A percentile compares a stretch with the other conserved stretches of the same genome.
phyloP scores from a whole-genome alignment of 2,888 invertebrate species.

The Luffia ferchaultella region DNA sequence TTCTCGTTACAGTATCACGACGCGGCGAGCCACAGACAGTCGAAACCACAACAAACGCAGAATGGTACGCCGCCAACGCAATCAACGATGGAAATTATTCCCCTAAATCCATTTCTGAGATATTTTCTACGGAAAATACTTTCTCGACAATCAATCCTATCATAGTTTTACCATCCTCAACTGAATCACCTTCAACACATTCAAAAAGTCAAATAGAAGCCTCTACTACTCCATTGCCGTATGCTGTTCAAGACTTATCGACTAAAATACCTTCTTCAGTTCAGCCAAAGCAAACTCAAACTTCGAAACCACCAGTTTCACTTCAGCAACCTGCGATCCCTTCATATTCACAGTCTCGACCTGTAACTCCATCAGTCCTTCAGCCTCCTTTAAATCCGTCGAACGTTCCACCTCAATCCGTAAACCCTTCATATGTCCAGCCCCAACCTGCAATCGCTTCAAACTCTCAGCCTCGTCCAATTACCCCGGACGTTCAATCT shows the following conservation, averaged over 20 bases:
- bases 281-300: neutral
- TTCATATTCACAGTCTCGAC: slow-evolving; percentile 5
- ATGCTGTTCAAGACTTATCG: neutral
- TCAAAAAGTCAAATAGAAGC: slow-evolving; percentile 3
- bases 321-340: neutral
- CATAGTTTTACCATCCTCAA: slow-evolving; percentile 17
- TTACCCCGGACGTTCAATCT: too few species aligned
- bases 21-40: slow-evolving; percentile 46
- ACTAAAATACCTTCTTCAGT: neutral
- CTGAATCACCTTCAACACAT: neutral
- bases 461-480: too few species aligned
- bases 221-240: slow-evolving; percentile 5
- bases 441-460: too few species aligned
- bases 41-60: slow-evolving; percentile 9
- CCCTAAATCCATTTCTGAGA: slow-evolving; percentile 44
- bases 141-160: slow-evolving; percentile 38
- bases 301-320: too few species aligned
- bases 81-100: slow-evolving; percentile 42
- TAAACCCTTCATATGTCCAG: too few species aligned
- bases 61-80: slow-evolving; percentile 52
- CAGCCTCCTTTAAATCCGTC: slow-evolving; percentile 3
- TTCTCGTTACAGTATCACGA: slow-evolving; percentile 46
- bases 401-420: slow-evolving; percentile 8
- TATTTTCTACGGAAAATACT: slow-evolving; percentile 35
- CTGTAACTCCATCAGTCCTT: slow-evolving; percentile 1